Percentiles rank a stretch among this genome's conserved stretches.
phyloP scores from a whole-genome alignment of 2,888 invertebrate species.

The Scaeva pyrastri region DNA sequence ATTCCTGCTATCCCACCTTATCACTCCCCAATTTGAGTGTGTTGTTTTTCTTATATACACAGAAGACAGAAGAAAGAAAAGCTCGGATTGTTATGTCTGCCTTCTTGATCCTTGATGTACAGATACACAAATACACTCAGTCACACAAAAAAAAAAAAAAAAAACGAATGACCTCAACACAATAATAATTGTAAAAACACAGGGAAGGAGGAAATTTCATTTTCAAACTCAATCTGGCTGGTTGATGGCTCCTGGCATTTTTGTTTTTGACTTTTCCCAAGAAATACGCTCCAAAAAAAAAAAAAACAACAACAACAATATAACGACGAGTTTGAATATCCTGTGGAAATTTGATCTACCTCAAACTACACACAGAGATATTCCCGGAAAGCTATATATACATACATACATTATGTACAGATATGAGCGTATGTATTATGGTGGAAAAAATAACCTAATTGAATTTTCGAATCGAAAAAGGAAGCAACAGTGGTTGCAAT shows the following conservation, averaged over 20 bases:
- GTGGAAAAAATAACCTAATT: constrained; percentile 31
- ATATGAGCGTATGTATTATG: too few species aligned
- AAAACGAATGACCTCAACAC: constrained; percentile 51
- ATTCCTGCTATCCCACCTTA: not conserved
- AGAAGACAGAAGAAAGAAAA: constrained; percentile 51
- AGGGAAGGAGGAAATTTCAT: constrained; percentile 61
- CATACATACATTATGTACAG: too few species aligned
- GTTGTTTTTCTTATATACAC: not conserved
- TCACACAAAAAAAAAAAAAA: not conserved
- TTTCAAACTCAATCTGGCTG: constrained; percentile 54
- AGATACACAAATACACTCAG: constrained; percentile 14
- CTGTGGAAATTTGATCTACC: constrained; percentile 55
- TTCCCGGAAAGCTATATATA: not conserved
- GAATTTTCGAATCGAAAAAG: constrained; percentile 37
- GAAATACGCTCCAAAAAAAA: not conserved
- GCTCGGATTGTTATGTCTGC: constrained; percentile 46
- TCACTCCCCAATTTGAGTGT: not conserved
- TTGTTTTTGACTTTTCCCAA: constrained; percentile 23
- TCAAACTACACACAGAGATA: constrained; percentile 11
- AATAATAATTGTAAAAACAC: constrained; percentile 55
- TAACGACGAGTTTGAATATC: constrained; percentile 28
- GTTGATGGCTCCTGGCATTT: constrained; percentile 45
- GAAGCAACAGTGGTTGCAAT: constrained; percentile 5
- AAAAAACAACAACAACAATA: not conserved
- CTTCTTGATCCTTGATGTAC: not conserved